phyloP scores from a whole-genome alignment of 2,797 vertebrate genomes.

The Acropternis orthonyx region DNA sequence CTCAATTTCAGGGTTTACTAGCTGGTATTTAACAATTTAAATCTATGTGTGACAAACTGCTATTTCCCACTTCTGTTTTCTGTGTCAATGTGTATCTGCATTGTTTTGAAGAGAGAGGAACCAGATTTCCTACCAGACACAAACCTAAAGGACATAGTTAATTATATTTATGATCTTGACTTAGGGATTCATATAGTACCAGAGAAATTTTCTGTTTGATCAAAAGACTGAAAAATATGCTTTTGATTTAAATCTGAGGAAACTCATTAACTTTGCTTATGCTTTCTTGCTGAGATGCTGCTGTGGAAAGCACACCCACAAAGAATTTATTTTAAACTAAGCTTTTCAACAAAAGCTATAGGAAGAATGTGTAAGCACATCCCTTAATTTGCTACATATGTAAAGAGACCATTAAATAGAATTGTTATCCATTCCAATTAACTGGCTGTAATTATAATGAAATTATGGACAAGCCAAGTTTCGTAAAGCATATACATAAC shows the following conservation, averaged over 20 bases:
- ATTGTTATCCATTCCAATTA: background rate
- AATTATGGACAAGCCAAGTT: background rate
- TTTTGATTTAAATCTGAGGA: background rate
- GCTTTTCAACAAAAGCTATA: background rate
- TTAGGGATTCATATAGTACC: background rate
- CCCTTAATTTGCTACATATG: background rate
- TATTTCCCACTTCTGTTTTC: background rate
- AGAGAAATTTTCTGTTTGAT: background rate
- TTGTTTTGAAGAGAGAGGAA: background rate
- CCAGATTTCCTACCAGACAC: background rate
- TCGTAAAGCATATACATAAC: background rate
- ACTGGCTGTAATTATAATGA: background rate
- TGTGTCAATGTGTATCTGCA: background rate
- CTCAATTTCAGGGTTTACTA: background rate
- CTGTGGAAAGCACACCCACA: background rate
- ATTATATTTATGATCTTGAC: background rate
- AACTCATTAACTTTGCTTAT: background rate
- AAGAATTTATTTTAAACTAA: background rate
- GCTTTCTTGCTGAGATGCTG: background rate
- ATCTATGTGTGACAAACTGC: background rate
- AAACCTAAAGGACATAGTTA: background rate
- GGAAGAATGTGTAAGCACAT: background rate
- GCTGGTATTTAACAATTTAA: background rate
- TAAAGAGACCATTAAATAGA: background rate
- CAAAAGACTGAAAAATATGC: background rate